These are phyloP conservation scores for Calyptommatus sinebrachiatus DNA, from an alignment of 2,113 vertebrate genomes.

Conservation along the genomic window DNA sequence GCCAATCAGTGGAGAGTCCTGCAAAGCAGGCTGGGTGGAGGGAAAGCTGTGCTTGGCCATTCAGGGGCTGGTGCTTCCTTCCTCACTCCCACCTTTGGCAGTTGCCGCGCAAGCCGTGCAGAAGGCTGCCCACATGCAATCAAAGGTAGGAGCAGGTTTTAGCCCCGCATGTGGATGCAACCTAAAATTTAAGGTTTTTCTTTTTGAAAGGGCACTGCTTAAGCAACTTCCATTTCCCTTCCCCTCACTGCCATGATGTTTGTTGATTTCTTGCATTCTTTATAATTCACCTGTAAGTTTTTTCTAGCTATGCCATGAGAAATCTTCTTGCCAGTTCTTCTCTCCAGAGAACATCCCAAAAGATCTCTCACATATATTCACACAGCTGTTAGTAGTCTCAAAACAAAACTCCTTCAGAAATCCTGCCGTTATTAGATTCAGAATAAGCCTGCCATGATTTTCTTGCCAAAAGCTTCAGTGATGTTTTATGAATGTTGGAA, in stretches of 20 bases:
- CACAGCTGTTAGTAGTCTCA: background rate
- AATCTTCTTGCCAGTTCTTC: background rate
- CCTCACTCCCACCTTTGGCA: too few relatives aligned
- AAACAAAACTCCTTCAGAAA: background rate
- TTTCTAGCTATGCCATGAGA: background rate
- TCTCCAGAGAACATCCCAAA: background rate
- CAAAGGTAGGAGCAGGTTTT: too few relatives aligned
- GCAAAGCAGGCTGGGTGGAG: too few relatives aligned
- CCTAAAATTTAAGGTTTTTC: background rate
- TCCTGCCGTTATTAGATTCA: background rate
- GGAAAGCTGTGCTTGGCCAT: too few relatives aligned
- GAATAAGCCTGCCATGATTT: background rate
- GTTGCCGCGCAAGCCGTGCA: too few relatives aligned
- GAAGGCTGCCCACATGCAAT: too few relatives aligned
- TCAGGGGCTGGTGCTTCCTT: too few relatives aligned
- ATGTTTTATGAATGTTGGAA: background rate
- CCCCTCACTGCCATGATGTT: too few relatives aligned
- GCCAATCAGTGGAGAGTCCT: too few relatives aligned
- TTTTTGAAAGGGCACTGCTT: background rate
- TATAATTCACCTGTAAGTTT: background rate
- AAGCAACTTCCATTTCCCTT: background rate
- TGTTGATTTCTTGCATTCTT: background rate
- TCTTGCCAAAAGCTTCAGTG: background rate
- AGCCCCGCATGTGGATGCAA: too few relatives aligned
- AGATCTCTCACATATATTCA: background rate